Evolutionary conservation across 2,113 vertebrate species (phyloP), one percentile per base, ranked within the genome.

Genomic region (Astur gentilis): DNA sequence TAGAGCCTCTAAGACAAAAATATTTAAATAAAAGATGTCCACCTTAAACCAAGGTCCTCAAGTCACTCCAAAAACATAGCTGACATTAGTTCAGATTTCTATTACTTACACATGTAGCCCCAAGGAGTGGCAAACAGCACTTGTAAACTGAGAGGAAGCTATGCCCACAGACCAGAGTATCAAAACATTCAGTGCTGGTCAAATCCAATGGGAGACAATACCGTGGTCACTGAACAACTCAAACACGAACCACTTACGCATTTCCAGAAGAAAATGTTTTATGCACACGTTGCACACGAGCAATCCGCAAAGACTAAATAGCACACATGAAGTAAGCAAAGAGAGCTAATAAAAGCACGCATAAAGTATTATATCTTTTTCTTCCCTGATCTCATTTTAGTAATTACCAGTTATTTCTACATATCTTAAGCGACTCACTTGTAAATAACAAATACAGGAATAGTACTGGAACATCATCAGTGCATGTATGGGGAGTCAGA

Each of bases 361-460:
- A 31, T 62, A 66, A 92, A 16, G 31, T 58, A 40, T 16, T 34
- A 31, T 5, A 55, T 4, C 6, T 64, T 83, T 67, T 76, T 61
- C 12, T 75, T 75, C 62, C 77, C 23, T 80, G 44, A 83, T 89
- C 21, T 62, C 17, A 69, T 65, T 86, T 92, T 58, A 83, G 40
- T 62, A 95, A 88, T 73, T 61, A 85, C 40, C 54, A 69, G 18
- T 36, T 90, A 73, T 81, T 83, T 83, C 58, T 62, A 83, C 6
- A 1, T 45, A 61, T 42, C 70, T 96, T 57, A 86, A 79, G 44
- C 14, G 11, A 54, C 19, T 80, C 16, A 11, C 23, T 86, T 73
- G 31, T 45, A 90, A 96, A 88, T 19, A 91, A 87, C 15, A 87
- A 94, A 40, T 18, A 69, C 4, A 69, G 25, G 27, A 90, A 82